Evolutionary conservation across 2,113 vertebrate species (phyloP).

Genomic region (Hemiscyllium ocellatum): DNA sequence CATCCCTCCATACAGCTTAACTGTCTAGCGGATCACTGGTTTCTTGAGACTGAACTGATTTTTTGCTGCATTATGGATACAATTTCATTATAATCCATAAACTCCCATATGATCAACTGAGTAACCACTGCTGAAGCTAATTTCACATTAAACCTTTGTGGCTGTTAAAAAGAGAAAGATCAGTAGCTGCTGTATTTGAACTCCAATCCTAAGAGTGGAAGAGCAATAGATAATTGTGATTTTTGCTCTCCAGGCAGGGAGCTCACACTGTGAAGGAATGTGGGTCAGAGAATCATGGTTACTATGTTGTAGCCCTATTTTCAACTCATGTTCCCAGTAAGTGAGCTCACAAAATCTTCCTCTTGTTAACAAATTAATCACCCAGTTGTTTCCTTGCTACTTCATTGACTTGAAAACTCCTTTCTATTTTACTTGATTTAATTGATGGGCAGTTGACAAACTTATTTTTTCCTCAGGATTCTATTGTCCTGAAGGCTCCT

Average conservation of each 20-base stretch:
- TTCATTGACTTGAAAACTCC: neutral
- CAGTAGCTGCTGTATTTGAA: neutral
- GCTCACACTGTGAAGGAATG: neutral
- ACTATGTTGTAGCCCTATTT: neutral
- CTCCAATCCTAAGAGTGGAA: neutral
- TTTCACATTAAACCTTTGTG: neutral
- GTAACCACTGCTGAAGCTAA: neutral
- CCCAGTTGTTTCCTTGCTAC: neutral
- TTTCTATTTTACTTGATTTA: neutral
- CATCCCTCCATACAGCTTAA: neutral
- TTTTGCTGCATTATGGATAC: neutral
- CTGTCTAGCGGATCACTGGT: neutral
- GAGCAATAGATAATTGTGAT: neutral
- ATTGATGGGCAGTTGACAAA: neutral
- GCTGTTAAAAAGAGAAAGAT: neutral
- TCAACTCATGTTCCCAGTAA: neutral
- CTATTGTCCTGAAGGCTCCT: slow-evolving; percentile 28
- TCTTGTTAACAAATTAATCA: neutral
- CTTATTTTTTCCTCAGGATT: slow-evolving; percentile 4
- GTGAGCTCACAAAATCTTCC: neutral
- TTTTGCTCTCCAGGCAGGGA: neutral
- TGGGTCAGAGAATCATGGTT: neutral
- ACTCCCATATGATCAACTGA: neutral
- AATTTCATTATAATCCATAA: neutral
- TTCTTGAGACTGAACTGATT: neutral